Base-by-base conservation (phyloP, 2,797 vertebrate genomes). In the Lerista edwardsae region DNA sequence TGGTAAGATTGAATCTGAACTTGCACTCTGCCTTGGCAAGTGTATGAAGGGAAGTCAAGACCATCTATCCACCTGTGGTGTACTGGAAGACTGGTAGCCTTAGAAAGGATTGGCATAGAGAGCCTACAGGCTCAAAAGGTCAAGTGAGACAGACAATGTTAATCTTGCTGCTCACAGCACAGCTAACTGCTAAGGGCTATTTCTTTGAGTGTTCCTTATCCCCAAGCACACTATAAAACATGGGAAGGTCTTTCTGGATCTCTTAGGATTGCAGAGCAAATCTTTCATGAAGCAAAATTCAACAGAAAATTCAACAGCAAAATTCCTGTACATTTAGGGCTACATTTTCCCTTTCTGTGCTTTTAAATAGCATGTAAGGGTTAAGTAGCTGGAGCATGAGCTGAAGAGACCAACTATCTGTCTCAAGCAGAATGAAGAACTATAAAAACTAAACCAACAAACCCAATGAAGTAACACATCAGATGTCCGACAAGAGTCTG, bases 131-230 rank as follows among this genome's bases (percentile, higher is more conserved):
- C 51, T 80, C 47, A 67, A 80, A 84, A 85, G 84, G 84, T 62
- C 71, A 75, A 85, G 19, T 64, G 77, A 85, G 36, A 75, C 23
- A 80, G 61, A 68, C 61, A 44, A 74, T 23, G 57, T 75, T 80
- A 75, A 85, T 80, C 71, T 80, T 80, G 61, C 62, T 31, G 29
- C 51, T 74, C 34, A 59, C 61, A 34, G 36, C 23, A 27, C 19
- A 75, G 71, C 29, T 67, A 74, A 80, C 47, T 67, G 34, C 47
- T 80, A 41, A 67, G 47, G 21, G 12, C 8, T 64, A 10, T 51
- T 77, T 72, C 11, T 41, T 75, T 55, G 72, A 39, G 25, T 59
- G 8, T 31, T 67, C 29, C 10, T 59, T 85, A 59, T 57, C 51
- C 44, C 34, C 71, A 59, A 39, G 6, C 65, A 41, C 47, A 59